These are phyloP conservation scores for Chrysemys picta DNA, from an alignment of 2,113 vertebrate genomes.

Conservation along the genomic window DNA sequence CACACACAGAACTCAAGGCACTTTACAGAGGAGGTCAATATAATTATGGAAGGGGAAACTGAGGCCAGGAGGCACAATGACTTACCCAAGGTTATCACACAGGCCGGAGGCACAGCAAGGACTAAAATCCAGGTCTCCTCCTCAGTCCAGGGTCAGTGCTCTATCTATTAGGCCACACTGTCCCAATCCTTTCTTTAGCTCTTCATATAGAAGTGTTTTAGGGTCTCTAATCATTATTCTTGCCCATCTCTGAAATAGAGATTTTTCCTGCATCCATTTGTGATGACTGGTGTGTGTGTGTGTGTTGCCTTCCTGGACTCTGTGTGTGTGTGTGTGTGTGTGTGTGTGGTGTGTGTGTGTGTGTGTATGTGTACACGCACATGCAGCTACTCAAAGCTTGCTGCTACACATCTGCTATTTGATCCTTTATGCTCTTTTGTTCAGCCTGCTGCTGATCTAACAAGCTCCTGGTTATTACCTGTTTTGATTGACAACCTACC, in stretches of 20 bases:
- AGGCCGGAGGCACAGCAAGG: neutral
- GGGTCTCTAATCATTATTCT: neutral
- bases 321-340: too few species aligned
- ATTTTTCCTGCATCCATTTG: neutral
- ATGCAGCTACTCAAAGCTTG: neutral
- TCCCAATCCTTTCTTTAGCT: neutral
- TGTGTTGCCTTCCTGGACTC: too few species aligned
- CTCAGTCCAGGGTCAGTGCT: neutral
- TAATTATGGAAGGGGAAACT: neutral
- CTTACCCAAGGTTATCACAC: neutral
- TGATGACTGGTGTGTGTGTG: too few species aligned
- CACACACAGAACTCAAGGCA: neutral
- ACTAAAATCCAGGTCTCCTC: neutral
- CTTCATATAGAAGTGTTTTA: neutral
- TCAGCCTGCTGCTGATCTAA: neutral
- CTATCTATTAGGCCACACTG: neutral
- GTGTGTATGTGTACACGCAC: too few species aligned
- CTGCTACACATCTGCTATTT: neutral
- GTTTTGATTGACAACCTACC: neutral
- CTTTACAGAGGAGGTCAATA: too few species aligned
- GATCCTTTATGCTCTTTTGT: neutral
- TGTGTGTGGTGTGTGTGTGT: too few species aligned
- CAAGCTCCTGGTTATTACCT: neutral
- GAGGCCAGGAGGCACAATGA: neutral
- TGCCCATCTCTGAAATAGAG: neutral